Evolutionary conservation across 2,113 vertebrate species (phyloP).

Genomic region (Ailurus styani): DNA sequence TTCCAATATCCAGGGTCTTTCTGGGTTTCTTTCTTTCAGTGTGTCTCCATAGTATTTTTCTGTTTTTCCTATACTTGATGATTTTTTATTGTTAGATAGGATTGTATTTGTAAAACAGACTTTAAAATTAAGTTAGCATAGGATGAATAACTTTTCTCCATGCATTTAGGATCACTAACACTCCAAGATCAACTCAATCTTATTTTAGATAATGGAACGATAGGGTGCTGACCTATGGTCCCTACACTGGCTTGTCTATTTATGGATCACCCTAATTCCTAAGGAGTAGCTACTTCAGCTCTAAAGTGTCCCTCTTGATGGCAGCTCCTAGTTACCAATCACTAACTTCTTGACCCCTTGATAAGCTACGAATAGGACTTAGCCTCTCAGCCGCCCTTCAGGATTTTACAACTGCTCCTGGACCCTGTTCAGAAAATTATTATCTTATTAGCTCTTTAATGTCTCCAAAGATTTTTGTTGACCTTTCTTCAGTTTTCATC

Average conservation of each 20-base stretch:
- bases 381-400: background rate
- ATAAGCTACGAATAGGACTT: background rate
- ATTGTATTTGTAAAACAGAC: background rate
- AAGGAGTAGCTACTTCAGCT: background rate
- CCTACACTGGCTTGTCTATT: background rate
- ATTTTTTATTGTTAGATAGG: background rate
- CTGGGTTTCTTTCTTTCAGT: background rate
- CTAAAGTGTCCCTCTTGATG: background rate
- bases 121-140: background rate
- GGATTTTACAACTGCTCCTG: background rate
- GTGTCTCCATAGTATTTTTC: background rate
- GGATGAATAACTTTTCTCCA: background rate
- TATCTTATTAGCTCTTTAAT: background rate
- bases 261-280: too few species aligned
- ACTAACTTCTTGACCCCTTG: background rate
- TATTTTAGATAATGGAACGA: background rate
- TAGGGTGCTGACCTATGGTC: background rate
- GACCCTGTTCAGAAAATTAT: background rate
- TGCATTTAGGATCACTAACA: background rate
- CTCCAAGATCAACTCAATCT: background rate
- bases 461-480: background rate
- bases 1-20: background rate
- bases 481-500: background rate
- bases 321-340: background rate
- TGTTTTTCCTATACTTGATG: background rate